These are phyloP conservation scores for Manis crassicaudata DNA, from an alignment of 2,797 vertebrate genomes.

Conservation along the genomic window DNA sequence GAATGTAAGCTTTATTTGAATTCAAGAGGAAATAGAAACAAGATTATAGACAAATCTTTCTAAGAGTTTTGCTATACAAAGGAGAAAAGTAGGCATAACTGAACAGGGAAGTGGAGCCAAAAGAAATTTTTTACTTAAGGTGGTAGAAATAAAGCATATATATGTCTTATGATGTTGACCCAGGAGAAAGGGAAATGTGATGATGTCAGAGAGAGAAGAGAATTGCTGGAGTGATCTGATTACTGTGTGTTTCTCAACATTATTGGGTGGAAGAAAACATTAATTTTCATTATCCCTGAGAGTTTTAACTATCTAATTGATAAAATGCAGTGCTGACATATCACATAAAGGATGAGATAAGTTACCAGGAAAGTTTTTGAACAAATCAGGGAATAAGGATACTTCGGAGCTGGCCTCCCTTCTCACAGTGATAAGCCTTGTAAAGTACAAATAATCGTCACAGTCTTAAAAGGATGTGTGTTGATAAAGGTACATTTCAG, in stretches of 20 bases:
- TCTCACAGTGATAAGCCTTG: not conserved
- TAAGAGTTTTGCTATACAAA: not conserved
- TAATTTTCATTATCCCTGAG: not conserved
- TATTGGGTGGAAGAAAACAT: not conserved
- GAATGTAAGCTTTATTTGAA: not conserved
- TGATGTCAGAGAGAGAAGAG: not conserved
- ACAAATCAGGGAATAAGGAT: not conserved
- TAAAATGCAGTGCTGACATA: not conserved
- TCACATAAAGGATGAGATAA: not conserved
- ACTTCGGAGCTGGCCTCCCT: not conserved
- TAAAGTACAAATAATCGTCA: not conserved
- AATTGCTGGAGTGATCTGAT: not conserved
- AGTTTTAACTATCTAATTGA: not conserved
- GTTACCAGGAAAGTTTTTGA: not conserved
- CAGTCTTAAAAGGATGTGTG: not conserved
- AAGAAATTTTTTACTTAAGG: not conserved
- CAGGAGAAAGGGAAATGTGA: not conserved
- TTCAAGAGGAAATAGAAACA: not conserved
- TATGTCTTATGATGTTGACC: not conserved
- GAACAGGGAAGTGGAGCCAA: not conserved
- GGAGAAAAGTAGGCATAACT: not conserved
- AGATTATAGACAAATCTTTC: not conserved
- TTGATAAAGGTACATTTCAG: not conserved
- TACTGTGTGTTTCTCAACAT: not conserved
- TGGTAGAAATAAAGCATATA: not conserved